Conservation (phyloP, 2,888 invertebrate genomes). For the Vandiemenella viatica region DNA sequence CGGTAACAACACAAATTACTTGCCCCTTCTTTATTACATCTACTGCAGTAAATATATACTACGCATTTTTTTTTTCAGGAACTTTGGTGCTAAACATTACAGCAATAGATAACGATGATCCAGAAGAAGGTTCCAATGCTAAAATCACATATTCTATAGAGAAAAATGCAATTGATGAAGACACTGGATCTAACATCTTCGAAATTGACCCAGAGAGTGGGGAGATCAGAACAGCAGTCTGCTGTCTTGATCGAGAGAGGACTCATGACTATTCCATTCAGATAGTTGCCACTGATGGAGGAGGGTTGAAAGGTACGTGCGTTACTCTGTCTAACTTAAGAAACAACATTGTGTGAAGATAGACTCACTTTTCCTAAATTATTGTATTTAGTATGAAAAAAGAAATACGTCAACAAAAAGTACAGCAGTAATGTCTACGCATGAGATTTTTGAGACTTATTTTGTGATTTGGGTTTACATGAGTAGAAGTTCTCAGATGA, state of each 20-base stretch:
- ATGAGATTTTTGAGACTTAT: too few species aligned
- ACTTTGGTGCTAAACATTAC: constrained; percentile 38
- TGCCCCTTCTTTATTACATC: too few species aligned
- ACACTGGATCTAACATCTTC: constrained; percentile 36
- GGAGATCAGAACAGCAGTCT: constrained; percentile 34
- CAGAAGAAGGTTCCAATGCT: constrained; percentile 38
- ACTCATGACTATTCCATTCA: constrained; percentile 36
- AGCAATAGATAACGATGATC: constrained; percentile 39
- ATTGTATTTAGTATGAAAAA: too few species aligned
- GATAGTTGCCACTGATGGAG: constrained; percentile 34
- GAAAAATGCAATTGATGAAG: constrained; percentile 37
- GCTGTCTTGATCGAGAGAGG: constrained; percentile 33
- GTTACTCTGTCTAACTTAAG: too few species aligned
- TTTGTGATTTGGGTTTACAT: too few species aligned
- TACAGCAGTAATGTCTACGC: too few species aligned
- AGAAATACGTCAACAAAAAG: too few species aligned
- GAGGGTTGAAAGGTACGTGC: constrained; percentile 32
- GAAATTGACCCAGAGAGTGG: constrained; percentile 37
- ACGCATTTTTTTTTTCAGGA: constrained; percentile 24
- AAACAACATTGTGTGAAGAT: too few species aligned
- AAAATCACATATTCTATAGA: constrained; percentile 38
- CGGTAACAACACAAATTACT: too few species aligned
- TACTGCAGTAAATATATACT: too few species aligned
- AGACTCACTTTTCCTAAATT: too few species aligned
- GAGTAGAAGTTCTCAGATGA: too few species aligned